These are phyloP conservation scores for Wiebesia pumilae DNA, from an alignment of 1,140 invertebrate genomes.

Conservation along the genomic window DNA sequence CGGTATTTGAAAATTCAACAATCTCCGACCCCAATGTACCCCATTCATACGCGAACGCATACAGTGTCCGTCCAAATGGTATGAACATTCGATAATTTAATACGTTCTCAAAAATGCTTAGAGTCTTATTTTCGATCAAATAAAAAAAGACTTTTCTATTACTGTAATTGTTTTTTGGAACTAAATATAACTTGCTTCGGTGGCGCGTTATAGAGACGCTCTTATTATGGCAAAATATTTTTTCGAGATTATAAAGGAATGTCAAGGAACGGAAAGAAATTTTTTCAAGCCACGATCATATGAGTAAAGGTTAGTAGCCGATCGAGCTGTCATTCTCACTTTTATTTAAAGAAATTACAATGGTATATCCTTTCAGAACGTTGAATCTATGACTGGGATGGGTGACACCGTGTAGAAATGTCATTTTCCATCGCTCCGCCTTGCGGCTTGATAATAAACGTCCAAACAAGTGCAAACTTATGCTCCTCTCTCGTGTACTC, in stretches of 20 bases:
- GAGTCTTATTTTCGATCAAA: background rate
- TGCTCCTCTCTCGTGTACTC: background rate
- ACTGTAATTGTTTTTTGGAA: background rate
- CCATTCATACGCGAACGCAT: background rate
- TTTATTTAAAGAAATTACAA: background rate
- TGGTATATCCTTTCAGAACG: background rate
- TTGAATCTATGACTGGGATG: background rate
- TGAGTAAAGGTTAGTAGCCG: too few relatives aligned
- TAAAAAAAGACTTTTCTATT: background rate
- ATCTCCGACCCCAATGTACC: background rate
- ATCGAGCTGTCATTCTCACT: too few relatives aligned
- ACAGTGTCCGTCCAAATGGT: background rate
- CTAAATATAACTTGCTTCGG: background rate
- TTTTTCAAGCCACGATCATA: too few relatives aligned
- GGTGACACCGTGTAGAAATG: too few relatives aligned
- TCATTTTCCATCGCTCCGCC: background rate
- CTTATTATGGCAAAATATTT: too few relatives aligned
- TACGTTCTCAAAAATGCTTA: background rate
- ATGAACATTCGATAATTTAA: background rate
- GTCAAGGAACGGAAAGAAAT: background rate
- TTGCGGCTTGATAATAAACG: background rate
- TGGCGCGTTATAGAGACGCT: background rate
- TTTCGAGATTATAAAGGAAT: too few relatives aligned
- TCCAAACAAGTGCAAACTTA: conserved; percentile 25
- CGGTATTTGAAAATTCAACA: conserved; percentile 29